Evolutionary conservation across 2,797 vertebrate genomes (phyloP).

Genomic region (Diceros bicornis): DNA sequence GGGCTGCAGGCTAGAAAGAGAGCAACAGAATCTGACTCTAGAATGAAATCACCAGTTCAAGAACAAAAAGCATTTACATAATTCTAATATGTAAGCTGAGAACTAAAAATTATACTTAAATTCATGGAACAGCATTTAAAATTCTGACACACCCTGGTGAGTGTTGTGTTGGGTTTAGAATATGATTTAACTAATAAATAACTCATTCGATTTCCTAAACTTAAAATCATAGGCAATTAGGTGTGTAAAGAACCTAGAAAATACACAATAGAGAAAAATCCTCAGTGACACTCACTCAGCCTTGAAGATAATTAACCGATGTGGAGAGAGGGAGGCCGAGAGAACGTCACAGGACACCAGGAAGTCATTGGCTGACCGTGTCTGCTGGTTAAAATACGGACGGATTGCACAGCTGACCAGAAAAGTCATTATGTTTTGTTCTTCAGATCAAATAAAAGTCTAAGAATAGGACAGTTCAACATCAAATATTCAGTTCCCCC

Average conservation of each 20-base stretch:
- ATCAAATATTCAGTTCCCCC: neutral
- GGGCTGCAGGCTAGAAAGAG: neutral
- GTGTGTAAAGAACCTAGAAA: neutral
- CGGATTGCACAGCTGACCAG: neutral
- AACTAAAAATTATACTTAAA: neutral
- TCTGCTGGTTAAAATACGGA: neutral
- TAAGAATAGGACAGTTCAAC: neutral
- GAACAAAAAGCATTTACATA: neutral
- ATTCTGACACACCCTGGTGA: neutral
- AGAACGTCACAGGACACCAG: neutral
- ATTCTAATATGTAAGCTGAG: neutral
- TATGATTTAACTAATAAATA: slow-evolving; percentile 15
- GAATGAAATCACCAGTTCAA: neutral
- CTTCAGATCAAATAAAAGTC: neutral
- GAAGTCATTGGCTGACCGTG: neutral
- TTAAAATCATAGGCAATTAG: slow-evolving; percentile 33
- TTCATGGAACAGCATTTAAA: neutral
- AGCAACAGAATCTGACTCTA: neutral
- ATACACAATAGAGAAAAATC: neutral
- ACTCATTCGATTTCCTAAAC: slow-evolving; percentile 9
- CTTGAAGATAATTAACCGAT: neutral
- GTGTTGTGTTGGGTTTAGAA: neutral
- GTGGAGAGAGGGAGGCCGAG: neutral
- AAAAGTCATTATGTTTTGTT: neutral
- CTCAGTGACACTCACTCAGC: neutral